Conservation (phyloP, 2,888 invertebrate species). For the Protophormia terraenovae region DNA sequence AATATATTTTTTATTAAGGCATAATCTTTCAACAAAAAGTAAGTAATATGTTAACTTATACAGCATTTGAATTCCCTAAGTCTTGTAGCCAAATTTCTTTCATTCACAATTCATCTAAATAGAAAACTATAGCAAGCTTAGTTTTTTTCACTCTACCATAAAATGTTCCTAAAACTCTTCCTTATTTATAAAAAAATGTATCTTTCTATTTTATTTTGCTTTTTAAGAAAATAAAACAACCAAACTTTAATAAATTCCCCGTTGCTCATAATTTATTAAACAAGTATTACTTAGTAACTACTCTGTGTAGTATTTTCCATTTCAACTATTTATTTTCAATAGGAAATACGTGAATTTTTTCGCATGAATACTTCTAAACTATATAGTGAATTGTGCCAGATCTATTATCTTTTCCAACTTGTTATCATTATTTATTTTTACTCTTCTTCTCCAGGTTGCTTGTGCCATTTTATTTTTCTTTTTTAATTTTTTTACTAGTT, state of each 20-base stretch:
- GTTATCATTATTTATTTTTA: conserved; percentile 18
- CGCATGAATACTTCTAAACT: neutral
- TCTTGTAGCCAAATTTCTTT: no score
- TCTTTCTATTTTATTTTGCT: neutral
- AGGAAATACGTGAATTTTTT: conserved; percentile 15
- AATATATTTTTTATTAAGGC: no score
- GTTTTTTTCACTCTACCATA: no score
- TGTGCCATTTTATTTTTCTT: neutral
- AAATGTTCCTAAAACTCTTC: no score
- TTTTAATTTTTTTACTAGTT: neutral
- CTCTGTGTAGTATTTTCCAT: neutral
- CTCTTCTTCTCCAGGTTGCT: neutral
- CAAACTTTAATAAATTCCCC: neutral
- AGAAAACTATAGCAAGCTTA: no score
- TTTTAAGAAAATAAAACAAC: neutral
- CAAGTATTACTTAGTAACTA: neutral
- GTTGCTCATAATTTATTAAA: neutral
- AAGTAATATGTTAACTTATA: no score
- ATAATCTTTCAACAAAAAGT: no score
- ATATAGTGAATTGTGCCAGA: neutral
- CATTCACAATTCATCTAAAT: no score
- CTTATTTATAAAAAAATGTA: no score
- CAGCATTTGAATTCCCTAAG: no score
- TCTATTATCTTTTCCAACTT: neutral
- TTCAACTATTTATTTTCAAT: neutral